These are phyloP conservation scores for Octopus sinensis DNA, from an alignment of 1,140 invertebrate genomes.

Conservation along the genomic window DNA sequence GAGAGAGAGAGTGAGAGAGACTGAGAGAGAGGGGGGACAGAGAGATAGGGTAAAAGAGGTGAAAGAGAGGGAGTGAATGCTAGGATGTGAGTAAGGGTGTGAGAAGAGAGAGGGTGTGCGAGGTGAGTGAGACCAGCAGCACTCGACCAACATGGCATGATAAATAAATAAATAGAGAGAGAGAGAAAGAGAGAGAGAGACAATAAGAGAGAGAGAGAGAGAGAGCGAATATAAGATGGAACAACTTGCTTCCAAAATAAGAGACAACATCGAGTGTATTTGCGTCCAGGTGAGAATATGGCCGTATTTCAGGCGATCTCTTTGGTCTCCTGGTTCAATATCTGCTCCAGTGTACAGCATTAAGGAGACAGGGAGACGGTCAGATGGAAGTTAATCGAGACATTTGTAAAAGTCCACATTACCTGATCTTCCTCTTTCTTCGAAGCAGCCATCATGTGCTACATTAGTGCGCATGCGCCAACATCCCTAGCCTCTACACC, in stretches of 20 bases:
- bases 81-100: neutral
- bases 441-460: constrained; percentile 2
- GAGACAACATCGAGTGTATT: no score
- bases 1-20: neutral
- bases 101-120: neutral
- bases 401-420: neutral
- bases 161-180: neutral
- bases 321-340: no score
- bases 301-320: no score
- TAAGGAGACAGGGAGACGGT: no score
- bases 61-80: neutral
- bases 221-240: neutral
- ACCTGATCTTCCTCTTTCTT: constrained; percentile 12
- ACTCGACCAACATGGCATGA: no score
- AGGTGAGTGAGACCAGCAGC: no score
- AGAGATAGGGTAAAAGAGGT: neutral
- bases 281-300: no score
- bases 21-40: neutral
- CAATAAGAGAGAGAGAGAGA: neutral
- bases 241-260: no score
- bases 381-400: no score
- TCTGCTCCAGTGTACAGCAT: no score
- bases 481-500: neutral
- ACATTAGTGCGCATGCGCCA: neutral
- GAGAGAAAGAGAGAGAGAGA: neutral